Conservation (phyloP, 2,888 invertebrate genomes). For the Mechanitis messenoides region DNA sequence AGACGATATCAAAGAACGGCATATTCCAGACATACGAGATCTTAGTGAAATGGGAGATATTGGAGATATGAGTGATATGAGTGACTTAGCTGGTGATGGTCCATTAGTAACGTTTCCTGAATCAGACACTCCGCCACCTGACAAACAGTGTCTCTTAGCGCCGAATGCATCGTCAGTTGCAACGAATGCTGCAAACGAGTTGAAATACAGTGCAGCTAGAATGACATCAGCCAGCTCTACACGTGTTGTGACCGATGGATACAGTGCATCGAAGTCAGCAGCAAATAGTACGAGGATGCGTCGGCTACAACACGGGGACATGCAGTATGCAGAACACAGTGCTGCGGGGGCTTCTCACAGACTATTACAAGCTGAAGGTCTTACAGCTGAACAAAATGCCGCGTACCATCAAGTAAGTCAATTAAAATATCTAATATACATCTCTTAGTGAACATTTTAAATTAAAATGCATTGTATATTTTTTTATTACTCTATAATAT, state of each 20-base stretch:
- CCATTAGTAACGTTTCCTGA: constrained; percentile 90
- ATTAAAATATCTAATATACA: constrained; percentile 7
- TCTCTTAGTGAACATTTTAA: background rate
- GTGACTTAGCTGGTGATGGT: constrained; percentile 69
- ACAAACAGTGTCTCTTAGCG: constrained; percentile 65
- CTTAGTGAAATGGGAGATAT: constrained; percentile 69
- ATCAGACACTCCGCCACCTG: constrained; percentile 82
- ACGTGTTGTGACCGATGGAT: constrained; percentile 88
- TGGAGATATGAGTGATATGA: constrained; percentile 71
- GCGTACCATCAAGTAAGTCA: constrained; percentile 85
- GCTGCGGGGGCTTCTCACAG: constrained; percentile 87
- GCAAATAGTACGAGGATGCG: constrained; percentile 69
- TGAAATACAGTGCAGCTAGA: constrained; percentile 90
- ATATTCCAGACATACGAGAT: constrained; percentile 68
- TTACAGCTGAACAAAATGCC: constrained; percentile 90
- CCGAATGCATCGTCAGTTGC: constrained; percentile 61
- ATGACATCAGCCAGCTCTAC: constrained; percentile 84
- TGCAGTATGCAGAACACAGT: constrained; percentile 87
- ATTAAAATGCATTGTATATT: background rate
- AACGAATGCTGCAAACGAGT: constrained; percentile 77
- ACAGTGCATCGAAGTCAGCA: constrained; percentile 81
- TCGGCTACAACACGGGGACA: constrained; percentile 86
- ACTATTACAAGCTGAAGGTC: constrained; percentile 88
- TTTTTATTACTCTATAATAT: background rate
- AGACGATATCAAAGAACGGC: constrained; percentile 66